Evolutionary conservation across 2,888 invertebrate species (phyloP).

Genomic region (Drosophila percnosoma): DNA sequence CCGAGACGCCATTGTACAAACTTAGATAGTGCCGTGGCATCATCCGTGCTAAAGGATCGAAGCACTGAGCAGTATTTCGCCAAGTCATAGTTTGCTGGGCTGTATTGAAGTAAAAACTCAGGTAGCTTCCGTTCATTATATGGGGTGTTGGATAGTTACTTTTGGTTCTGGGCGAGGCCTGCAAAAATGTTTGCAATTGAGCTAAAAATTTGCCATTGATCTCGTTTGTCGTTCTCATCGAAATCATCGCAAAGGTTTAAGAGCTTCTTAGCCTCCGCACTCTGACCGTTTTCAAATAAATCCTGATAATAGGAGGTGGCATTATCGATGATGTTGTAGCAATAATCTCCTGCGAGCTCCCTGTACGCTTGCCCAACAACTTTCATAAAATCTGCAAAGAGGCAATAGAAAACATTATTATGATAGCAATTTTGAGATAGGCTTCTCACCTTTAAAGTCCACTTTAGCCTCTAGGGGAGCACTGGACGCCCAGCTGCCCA

Average conservation of each 20-base stretch:
- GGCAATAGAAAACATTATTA: not conserved
- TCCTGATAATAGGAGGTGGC: constrained; percentile 59
- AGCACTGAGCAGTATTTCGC: constrained; percentile 50
- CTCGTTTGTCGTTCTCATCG: constrained; percentile 48
- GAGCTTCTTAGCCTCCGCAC: constrained; percentile 46
- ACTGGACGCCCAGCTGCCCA: constrained; percentile 87
- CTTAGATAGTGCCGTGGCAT: constrained; percentile 55
- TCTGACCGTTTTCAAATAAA: constrained; percentile 48
- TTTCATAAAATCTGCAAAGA: constrained; percentile 64
- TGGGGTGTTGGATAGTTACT: constrained; percentile 30
- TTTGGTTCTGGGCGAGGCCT: constrained; percentile 71
- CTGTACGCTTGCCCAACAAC: constrained; percentile 66
- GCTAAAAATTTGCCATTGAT: constrained; percentile 72
- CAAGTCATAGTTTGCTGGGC: constrained; percentile 54
- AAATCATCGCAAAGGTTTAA: constrained; percentile 71
- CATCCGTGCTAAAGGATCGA: constrained; percentile 48
- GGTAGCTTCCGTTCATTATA: not conserved
- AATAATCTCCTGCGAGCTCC: constrained; percentile 62
- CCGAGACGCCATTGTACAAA: constrained; percentile 59
- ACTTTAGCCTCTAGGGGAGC: constrained; percentile 87
- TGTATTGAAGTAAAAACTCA: not conserved
- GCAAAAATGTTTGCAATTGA: constrained; percentile 72
- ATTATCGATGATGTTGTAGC: constrained; percentile 70
- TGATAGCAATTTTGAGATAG: not conserved
- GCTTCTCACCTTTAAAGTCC: constrained; percentile 85